Conservation (phyloP, 2,797 vertebrate genomes). For the Phaenicophaeus curvirostris region DNA sequence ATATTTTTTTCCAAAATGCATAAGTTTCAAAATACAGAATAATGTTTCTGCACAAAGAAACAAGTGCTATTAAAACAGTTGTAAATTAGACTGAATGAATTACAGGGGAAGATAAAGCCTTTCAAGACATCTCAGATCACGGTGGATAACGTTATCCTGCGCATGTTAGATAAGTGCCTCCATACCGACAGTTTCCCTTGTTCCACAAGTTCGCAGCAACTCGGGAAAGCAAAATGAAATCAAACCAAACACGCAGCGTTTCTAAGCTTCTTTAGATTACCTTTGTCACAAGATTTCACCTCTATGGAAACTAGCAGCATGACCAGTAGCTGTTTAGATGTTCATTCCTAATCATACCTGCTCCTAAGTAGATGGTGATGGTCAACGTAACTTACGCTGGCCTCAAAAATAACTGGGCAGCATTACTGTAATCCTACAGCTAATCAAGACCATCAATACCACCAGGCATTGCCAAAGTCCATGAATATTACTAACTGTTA, state of each 20-base stretch:
- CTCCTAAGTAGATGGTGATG: background rate
- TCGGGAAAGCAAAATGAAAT: conserved; percentile 53
- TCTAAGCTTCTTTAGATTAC: background rate
- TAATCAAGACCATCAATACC: conserved; percentile 53
- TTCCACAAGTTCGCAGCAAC: conserved; percentile 21
- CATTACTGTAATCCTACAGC: conserved; percentile 43
- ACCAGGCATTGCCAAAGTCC: conserved; percentile 23
- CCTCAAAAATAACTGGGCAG: background rate
- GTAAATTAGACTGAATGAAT: conserved; percentile 47
- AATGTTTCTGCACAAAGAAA: conserved; percentile 43
- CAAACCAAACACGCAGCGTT: background rate
- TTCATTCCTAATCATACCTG: background rate
- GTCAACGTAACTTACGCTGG: background rate
- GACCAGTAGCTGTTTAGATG: background rate
- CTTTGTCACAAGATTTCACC: conserved; percentile 6
- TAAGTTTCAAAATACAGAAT: conserved; percentile 5
- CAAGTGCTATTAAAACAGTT: conserved; percentile 38
- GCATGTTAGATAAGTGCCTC: conserved; percentile 8
- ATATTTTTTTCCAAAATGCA: background rate
- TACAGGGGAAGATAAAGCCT: conserved; percentile 42
- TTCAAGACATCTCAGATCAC: conserved; percentile 54
- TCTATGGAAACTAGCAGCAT: background rate
- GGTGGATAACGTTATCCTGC: conserved; percentile 16
- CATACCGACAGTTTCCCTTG: conserved; percentile 24
- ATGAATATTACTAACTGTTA: conserved; percentile 36